A percentile compares a stretch with the other conserved stretches of the same genome.
phyloP scores from a whole-genome alignment of 2,888 invertebrate species.

The Hemicrepidius hirtus region DNA sequence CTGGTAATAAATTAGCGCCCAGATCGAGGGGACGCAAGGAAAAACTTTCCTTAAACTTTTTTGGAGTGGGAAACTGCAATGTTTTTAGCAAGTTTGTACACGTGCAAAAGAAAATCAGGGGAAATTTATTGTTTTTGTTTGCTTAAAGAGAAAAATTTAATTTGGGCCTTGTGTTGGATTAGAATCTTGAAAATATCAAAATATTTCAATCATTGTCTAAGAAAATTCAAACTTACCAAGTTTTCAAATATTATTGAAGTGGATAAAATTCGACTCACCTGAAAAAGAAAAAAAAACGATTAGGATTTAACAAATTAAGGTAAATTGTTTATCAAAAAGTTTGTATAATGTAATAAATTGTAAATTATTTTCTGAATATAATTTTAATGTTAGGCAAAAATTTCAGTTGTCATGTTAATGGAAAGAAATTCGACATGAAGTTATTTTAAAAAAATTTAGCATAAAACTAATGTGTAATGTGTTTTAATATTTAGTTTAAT shows the following conservation, averaged over 20 bases:
- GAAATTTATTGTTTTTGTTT: conserved; percentile 30
- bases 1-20: conserved; percentile 35
- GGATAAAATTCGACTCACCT: neutral
- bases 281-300: neutral
- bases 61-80: conserved; percentile 27
- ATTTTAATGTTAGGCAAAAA: too few relatives aligned
- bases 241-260: neutral
- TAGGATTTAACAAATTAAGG: too few relatives aligned
- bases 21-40: neutral
- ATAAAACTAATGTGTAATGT: too few relatives aligned
- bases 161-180: neutral
- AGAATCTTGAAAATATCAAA: neutral
- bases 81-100: conserved; percentile 17
- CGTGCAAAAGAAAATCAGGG: conserved; percentile 3
- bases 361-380: too few relatives aligned
- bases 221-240: neutral
- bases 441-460: too few relatives aligned
- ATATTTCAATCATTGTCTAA: too few relatives aligned
- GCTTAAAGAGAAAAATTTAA: conserved; percentile 7
- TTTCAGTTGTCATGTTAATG: too few relatives aligned
- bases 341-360: too few relatives aligned
- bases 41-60: conserved; percentile 29
- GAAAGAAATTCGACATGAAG: too few relatives aligned
- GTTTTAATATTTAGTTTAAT: too few relatives aligned
- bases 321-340: too few relatives aligned